Conservation (phyloP, 2,113 vertebrate genomes). For the Xyliphius kryptos region DNA sequence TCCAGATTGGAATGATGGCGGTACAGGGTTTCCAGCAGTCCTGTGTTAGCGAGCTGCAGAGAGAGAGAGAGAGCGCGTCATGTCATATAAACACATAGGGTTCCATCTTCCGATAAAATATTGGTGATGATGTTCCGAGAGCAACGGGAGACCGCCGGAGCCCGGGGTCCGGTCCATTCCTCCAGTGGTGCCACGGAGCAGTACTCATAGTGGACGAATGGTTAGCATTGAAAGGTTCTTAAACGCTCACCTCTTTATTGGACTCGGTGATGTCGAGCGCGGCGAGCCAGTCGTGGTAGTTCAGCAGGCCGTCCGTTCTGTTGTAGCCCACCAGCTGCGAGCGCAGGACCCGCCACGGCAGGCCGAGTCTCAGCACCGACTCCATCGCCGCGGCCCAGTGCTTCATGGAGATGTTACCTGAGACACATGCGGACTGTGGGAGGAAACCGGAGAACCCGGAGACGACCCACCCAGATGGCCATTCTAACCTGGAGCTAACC, state of each 20-base stretch:
- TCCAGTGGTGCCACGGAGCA: too few species aligned
- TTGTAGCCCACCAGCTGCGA: conserved; percentile 63
- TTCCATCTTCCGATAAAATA: too few species aligned
- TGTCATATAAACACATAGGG: not conserved
- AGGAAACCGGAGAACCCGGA: too few species aligned
- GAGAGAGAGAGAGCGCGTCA: not conserved
- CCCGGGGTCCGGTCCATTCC: too few species aligned
- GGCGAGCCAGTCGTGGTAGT: conserved; percentile 61
- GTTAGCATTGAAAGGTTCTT: too few species aligned
- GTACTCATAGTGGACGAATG: too few species aligned
- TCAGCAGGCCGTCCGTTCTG: conserved; percentile 46
- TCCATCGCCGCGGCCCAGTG: conserved; percentile 80
- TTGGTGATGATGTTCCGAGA: too few species aligned
- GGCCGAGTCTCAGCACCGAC: conserved; percentile 67
- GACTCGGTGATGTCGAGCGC: conserved; percentile 59
- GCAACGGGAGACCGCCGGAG: too few species aligned
- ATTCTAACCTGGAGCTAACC: too few species aligned
- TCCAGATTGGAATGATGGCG: conserved; percentile 86
- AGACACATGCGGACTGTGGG: not conserved
- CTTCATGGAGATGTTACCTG: conserved; percentile 61
- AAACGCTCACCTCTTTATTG: conserved; percentile 59
- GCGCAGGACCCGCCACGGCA: conserved; percentile 84
- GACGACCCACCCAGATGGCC: too few species aligned
- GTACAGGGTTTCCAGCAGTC: conserved; percentile 85
- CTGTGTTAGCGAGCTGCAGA: conserved; percentile 40